A percentile compares a stretch with the other conserved stretches of the same genome.
phyloP scores from a whole-genome alignment of 2,888 invertebrate genomes.

The Cheilosia vulpina region DNA sequence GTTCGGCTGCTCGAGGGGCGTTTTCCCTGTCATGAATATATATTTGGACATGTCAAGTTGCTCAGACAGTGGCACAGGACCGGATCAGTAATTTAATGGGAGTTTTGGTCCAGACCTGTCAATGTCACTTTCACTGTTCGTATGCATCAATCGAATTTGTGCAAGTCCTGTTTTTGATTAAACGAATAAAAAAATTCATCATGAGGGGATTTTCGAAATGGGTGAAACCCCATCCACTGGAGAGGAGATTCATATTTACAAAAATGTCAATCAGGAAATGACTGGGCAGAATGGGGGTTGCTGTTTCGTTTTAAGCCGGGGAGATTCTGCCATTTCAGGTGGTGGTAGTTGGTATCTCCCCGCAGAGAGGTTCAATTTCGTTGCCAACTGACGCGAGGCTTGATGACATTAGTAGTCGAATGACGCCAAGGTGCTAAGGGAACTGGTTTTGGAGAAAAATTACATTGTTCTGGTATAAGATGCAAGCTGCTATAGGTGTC shows the following conservation, averaged over 20 bases:
- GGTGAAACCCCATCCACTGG: conserved; percentile 9
- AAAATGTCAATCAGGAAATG: conserved; percentile 51
- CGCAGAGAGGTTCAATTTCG: conserved; percentile 20
- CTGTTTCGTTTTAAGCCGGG: conserved; percentile 19
- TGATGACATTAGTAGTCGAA: conserved; percentile 19
- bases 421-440: conserved; percentile 41
- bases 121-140: conserved; percentile 37
- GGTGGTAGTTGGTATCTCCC: conserved; percentile 20
- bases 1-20: conserved; percentile 3
- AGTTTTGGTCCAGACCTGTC: not conserved
- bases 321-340: not conserved
- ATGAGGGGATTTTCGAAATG: conserved; percentile 2
- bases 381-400: conserved; percentile 25
- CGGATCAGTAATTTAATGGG: not conserved
- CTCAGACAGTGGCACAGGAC: not conserved
- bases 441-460: conserved; percentile 41
- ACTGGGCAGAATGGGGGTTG: conserved; percentile 24
- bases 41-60: not conserved
- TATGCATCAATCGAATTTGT: conserved; percentile 1
- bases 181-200: not conserved
- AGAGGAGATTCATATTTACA: conserved; percentile 21
- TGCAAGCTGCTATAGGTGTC: conserved; percentile 11
- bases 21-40: conserved; percentile 9
- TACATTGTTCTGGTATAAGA: not conserved
- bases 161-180: conserved; percentile 6